Conservation (phyloP, 2,888 invertebrate genomes). For the Synanthedon tipuliformis region DNA sequence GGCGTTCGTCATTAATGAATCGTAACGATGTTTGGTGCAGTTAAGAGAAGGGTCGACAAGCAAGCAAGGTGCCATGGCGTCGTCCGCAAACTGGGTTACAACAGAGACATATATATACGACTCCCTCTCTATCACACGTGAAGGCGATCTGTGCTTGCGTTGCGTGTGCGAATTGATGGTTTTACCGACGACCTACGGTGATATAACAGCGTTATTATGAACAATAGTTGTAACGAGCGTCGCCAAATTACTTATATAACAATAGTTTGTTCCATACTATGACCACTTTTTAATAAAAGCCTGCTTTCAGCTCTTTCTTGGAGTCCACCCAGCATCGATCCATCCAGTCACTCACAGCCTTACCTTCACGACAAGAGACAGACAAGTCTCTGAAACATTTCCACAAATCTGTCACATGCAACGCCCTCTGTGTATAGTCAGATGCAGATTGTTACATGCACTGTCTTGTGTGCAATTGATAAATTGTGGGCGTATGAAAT, state of each 20-base stretch:
- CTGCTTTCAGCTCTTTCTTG: background rate
- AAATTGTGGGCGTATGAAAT: background rate
- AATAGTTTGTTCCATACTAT: no score
- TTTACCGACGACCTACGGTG: conserved; percentile 29
- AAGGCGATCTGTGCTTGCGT: conserved; percentile 18
- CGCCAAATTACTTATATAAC: no score
- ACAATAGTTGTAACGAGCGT: no score
- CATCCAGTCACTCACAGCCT: background rate
- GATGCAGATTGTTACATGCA: no score
- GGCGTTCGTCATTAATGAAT: conserved; percentile 12
- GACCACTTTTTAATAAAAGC: background rate
- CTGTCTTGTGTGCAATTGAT: no score
- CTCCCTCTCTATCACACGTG: conserved; percentile 24
- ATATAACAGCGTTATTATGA: conserved; percentile 4
- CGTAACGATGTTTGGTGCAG: conserved; percentile 14
- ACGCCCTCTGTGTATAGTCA: no score
- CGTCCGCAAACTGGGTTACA: conserved; percentile 41
- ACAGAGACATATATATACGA: conserved; percentile 20
- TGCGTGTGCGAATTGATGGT: conserved; percentile 22
- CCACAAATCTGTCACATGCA: no score
- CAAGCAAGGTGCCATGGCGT: conserved; percentile 32
- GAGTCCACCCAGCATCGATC: background rate
- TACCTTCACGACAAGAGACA: no score
- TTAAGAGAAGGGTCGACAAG: conserved; percentile 36
- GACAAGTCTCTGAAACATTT: no score